A percentile compares a stretch with the other conserved stretches of the same genome.
These are phyloP conservation scores for Clunio marinus DNA, from an alignment of 2,888 invertebrate genomes.

Conservation along the genomic window DNA sequence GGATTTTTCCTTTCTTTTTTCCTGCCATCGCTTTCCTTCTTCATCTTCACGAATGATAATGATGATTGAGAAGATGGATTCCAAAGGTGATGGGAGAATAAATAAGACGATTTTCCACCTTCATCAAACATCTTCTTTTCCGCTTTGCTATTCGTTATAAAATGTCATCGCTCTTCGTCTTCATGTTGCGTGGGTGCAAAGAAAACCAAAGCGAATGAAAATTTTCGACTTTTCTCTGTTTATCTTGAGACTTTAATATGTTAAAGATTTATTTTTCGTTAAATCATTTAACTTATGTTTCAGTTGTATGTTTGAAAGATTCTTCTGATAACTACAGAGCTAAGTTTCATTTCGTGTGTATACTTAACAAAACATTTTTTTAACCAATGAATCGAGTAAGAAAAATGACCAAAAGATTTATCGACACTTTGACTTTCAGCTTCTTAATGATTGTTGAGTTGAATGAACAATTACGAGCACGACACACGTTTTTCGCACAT, in stretches of 20 bases:
- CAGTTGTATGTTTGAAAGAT: too few species aligned
- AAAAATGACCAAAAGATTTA: not conserved
- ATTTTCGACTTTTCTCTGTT: too few species aligned
- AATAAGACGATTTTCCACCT: slow-evolving; percentile 34
- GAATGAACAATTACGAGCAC: slow-evolving; percentile 26
- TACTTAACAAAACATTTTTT: not conserved
- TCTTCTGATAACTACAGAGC: too few species aligned
- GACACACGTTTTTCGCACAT: slow-evolving; percentile 29
- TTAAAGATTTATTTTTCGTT: too few species aligned
- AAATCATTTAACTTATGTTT: too few species aligned
- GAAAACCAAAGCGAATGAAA: not conserved
- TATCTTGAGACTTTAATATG: too few species aligned
- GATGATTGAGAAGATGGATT: slow-evolving; percentile 37
- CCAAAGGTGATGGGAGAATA: slow-evolving; percentile 15
- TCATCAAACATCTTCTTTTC: slow-evolving; percentile 34
- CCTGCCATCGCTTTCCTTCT: not conserved
- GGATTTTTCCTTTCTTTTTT: not conserved
- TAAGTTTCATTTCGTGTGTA: not conserved
- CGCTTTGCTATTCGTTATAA: slow-evolving; percentile 8
- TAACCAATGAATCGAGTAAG: slow-evolving; percentile 17
- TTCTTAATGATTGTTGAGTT: not conserved
- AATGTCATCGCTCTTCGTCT: slow-evolving; percentile 17
- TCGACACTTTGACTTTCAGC: not conserved
- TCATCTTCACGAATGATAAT: slow-evolving; percentile 12
- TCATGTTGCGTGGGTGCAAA: not conserved